Evolutionary conservation across 2,113 vertebrate genomes (phyloP).

Genomic region (Cavia aperea): DNA sequence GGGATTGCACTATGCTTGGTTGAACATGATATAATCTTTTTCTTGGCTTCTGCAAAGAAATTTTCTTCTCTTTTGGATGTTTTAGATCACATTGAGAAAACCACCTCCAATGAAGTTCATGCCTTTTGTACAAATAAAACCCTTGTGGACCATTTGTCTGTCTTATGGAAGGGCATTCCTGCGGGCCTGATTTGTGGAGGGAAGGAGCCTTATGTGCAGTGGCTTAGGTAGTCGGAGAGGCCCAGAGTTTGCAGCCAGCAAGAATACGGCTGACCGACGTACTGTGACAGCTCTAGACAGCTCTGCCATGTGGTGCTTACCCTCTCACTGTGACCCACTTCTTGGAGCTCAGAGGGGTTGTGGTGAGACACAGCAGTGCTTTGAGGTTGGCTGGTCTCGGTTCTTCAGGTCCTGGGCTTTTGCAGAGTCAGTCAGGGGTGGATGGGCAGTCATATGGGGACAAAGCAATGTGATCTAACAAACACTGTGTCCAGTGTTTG

Average conservation of each 20-base stretch:
- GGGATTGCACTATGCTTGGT: not conserved
- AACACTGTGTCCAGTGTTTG: not conserved
- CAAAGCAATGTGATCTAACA: not conserved
- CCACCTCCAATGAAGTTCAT: not conserved
- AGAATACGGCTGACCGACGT: not conserved
- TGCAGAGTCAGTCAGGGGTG: not conserved
- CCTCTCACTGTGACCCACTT: slow-evolving; percentile 37
- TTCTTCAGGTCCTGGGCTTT: not conserved
- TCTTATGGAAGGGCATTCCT: not conserved
- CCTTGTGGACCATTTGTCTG: not conserved
- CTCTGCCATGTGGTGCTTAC: not conserved
- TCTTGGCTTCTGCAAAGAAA: not conserved
- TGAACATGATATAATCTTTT: not conserved
- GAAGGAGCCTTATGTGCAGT: not conserved
- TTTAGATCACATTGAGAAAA: slow-evolving; percentile 31
- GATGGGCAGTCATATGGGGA: not conserved
- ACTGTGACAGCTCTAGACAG: not conserved
- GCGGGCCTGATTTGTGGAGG: not conserved
- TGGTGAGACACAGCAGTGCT: not conserved
- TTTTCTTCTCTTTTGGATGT: slow-evolving; percentile 6
- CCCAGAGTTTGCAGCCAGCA: not conserved
- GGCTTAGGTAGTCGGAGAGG: not conserved
- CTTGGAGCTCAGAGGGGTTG: slow-evolving; percentile 26
- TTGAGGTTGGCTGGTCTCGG: not conserved
- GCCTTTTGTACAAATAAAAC: not conserved